Percentiles rank a stretch among this genome's conserved stretches.
phyloP scores from a whole-genome alignment of 1,140 invertebrate genomes.

The Tenebrio molitor region DNA sequence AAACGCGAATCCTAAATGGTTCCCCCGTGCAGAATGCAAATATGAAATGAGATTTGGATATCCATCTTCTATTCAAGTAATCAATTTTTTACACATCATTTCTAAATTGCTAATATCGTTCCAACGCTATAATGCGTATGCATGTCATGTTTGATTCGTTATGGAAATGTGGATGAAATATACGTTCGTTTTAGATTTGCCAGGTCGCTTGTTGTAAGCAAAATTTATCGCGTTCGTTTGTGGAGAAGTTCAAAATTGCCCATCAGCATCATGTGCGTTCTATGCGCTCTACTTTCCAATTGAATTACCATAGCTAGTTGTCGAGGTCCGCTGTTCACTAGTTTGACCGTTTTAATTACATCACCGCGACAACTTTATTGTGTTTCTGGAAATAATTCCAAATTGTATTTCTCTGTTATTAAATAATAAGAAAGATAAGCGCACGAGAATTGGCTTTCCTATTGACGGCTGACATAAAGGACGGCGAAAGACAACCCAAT shows the following conservation, averaged over 20 bases:
- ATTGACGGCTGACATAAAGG: no score
- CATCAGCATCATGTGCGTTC: slow-evolving; percentile 31
- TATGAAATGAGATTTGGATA: neutral
- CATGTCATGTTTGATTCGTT: slow-evolving; percentile 49
- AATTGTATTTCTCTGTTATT: neutral
- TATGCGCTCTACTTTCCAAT: slow-evolving; percentile 28
- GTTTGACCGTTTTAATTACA: slow-evolving; percentile 22
- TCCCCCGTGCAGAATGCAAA: neutral
- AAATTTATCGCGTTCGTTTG: slow-evolving; percentile 49
- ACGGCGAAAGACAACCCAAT: no score
- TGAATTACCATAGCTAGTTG: slow-evolving; percentile 23
- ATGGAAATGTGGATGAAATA: slow-evolving; percentile 52
- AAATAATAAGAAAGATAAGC: neutral
- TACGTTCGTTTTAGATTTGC: slow-evolving; percentile 47
- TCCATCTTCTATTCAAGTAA: slow-evolving; percentile 33
- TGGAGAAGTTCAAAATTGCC: slow-evolving; percentile 41
- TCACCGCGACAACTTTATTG: slow-evolving; percentile 13
- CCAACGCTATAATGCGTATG: slow-evolving; percentile 44
- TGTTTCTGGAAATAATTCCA: neutral
- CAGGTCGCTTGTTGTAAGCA: slow-evolving; percentile 39
- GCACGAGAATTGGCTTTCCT: no score
- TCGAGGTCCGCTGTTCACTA: neutral
- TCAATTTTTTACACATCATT: slow-evolving; percentile 35
- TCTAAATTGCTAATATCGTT: slow-evolving; percentile 37
- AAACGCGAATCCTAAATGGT: no score